Percentiles rank a stretch among this genome's conserved stretches.
phyloP scores from a whole-genome alignment of 2,888 invertebrate species.

The Margaritifera margaritifera region DNA sequence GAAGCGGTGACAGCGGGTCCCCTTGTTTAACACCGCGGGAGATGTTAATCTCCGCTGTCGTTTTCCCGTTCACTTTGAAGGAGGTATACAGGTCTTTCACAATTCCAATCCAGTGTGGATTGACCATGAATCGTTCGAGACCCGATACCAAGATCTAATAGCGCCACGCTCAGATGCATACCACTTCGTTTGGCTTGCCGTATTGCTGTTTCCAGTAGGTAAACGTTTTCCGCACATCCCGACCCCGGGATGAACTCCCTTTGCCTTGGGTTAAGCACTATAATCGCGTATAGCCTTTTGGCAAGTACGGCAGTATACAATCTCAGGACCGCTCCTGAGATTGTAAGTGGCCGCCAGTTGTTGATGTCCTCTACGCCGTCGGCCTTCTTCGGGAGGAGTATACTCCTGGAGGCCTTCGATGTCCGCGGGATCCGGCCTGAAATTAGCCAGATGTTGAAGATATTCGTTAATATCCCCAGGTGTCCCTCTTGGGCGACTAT shows the following conservation, averaged over 20 bases:
- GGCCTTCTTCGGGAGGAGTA: no score
- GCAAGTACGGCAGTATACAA: not conserved
- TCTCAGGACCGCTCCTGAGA: constrained; percentile 6
- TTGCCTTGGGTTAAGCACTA: constrained; percentile 3
- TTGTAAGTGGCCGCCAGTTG: constrained; percentile 27
- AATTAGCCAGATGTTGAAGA: no score
- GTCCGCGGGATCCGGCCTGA: no score
- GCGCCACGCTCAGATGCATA: constrained; percentile 5
- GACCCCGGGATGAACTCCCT: constrained; percentile 12
- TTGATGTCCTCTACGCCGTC: not conserved
- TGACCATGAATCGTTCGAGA: constrained; percentile 3
- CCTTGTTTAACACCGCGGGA: no score
- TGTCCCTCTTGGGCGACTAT: no score
- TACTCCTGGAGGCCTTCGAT: no score
- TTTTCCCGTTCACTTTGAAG: not conserved
- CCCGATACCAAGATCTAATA: constrained; percentile 13
- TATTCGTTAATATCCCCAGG: no score
- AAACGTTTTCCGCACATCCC: constrained; percentile 17
- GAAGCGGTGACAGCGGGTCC: no score
- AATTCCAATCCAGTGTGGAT: constrained; percentile 10
- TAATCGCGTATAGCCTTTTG: not conserved
- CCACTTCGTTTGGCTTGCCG: constrained; percentile 12
- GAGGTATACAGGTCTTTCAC: constrained; percentile 14
- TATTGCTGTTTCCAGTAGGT: constrained; percentile 7
- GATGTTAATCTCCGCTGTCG: no score